Evolutionary conservation across 2,797 vertebrate genomes (phyloP), one percentile per base, ranked within the genome.

Genomic region (Pipistrellus nathusii): DNA sequence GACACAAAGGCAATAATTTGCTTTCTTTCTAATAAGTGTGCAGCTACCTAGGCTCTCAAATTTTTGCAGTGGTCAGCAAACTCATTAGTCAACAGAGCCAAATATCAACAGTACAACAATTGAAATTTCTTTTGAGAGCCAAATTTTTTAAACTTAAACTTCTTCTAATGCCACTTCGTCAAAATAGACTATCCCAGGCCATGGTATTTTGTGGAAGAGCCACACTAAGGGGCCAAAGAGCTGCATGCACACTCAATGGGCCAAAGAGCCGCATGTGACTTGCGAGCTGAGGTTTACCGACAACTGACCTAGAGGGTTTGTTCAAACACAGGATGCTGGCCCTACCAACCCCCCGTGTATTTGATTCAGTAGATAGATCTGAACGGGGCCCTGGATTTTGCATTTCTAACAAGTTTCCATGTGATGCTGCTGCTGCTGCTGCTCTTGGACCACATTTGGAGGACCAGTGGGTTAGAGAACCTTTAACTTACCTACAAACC

Each of bases 401-500:
- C 21, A 62, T 90, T 81, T 81, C 55, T 71, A 85, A 80, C 18
- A 53, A 77, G 27, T 23, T 53, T 69, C 15, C 17, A 48, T 35
- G 44, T 41, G 46, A 59, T 44, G 44, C 44, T 44, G 44, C 44
- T 44, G 44, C 44, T 35, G 10, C 23, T 75, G 57, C 35, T 48
- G 25, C 83, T 87, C 27, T 55, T 59, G 85, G 85, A 95, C 77
- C 73, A 62, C 20, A 92, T 59, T 73, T 62, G 53, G 44, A 83
- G 27, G 13, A 77, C n/a, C 53, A 46, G 17, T 18, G 5, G 15
- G 90, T 96, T 88, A 84, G 6, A 90, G 53, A 48, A 89, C 18
- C 95, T 96, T 46, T 64, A 69, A 75, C 59, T 88, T 77, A 92
- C 55, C 78, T 46, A 51, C 15, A 88, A 88, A 77, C 20, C n/a